Base-by-base conservation (phyloP, 1,140 invertebrate genomes). In the Sipha flava region DNA sequence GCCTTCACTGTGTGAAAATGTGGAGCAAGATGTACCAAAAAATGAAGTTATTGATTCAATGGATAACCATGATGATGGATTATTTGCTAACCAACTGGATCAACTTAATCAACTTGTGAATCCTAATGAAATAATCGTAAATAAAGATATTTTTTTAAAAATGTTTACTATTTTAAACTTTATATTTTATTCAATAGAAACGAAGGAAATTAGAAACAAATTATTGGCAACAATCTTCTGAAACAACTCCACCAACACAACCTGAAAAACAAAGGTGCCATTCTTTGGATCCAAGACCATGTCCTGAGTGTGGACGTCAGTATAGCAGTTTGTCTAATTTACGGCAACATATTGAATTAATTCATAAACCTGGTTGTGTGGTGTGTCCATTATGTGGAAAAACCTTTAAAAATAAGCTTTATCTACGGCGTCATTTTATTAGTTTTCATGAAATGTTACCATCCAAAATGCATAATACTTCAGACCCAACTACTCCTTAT, bases 251-350 rank as follows among this genome's bases (percentile, higher is more conserved):
- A 26, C 21, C 49, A 54, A 23, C 47, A 37, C 26, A 31, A 54
- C 45, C 80, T 7, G 80, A 82, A 54, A 79, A 80, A 49, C 79
- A 79, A 85, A 90, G 89, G 87, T 88, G 89, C 85, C 89, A 90
- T 86, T 90, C 89, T 85, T 87, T 90, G 86, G 89, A 90, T 86
- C 89, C 90, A 84, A 86, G 89, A 84, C 89, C 90, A 82, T 92
- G 92, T 88, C 90, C 89, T 85, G 89, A 91, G 87, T 92, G 91
- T 88, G 91, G 91, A 83, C 90, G 91, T 85, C 90, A 91, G 85
- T 92, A 92, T 89, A 91, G 90, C 88, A 92, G 92, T 88, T 89
- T 92, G 85, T 92, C 91, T 84, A 92, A 92, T 87, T 89, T 92
- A 85, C 88, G 91, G 83, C 91, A 92, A 87, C 91, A 92, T 87